A percentile compares a stretch with the other conserved stretches of the same genome.
These are phyloP conservation scores for Ptychochromis oligacanthus DNA, from an alignment of 2,113 vertebrate genomes.

Conservation along the genomic window DNA sequence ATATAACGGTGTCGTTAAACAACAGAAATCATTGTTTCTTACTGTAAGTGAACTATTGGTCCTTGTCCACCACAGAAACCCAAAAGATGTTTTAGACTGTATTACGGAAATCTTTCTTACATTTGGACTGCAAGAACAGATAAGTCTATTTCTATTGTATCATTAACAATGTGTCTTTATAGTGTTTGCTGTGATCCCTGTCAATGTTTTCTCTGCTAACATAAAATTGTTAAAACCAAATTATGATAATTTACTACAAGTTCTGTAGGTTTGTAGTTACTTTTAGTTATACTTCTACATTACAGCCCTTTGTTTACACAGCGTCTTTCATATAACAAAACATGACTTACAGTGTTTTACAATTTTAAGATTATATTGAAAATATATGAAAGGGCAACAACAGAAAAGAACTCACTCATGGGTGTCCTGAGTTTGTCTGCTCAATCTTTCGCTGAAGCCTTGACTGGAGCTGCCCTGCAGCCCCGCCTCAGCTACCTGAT, in stretches of 20 bases:
- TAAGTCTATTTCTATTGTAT: too few species aligned
- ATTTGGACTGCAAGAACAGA: not conserved
- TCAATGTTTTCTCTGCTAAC: not conserved
- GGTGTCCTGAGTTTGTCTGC: conserved; percentile 87
- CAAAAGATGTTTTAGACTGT: not conserved
- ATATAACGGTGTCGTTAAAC: conserved; percentile 45
- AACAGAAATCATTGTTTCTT: not conserved
- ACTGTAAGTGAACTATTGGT: too few species aligned
- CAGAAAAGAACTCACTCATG: conserved; percentile 87
- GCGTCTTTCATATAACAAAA: not conserved
- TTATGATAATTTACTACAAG: not conserved
- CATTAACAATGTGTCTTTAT: not conserved
- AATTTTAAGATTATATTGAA: not conserved
- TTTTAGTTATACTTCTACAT: not conserved
- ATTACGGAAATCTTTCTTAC: not conserved
- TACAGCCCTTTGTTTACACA: not conserved
- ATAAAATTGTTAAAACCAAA: not conserved
- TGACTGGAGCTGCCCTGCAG: conserved; percentile 79
- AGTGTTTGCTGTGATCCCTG: not conserved
- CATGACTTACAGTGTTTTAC: not conserved
- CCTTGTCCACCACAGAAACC: not conserved
- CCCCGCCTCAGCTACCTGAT: conserved; percentile 81
- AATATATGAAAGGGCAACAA: not conserved
- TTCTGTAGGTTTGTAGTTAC: not conserved
- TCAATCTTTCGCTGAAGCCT: conserved; percentile 83